Evolutionary conservation across 2,797 vertebrate genomes (phyloP).

Genomic region (Acanthiza pusilla): DNA sequence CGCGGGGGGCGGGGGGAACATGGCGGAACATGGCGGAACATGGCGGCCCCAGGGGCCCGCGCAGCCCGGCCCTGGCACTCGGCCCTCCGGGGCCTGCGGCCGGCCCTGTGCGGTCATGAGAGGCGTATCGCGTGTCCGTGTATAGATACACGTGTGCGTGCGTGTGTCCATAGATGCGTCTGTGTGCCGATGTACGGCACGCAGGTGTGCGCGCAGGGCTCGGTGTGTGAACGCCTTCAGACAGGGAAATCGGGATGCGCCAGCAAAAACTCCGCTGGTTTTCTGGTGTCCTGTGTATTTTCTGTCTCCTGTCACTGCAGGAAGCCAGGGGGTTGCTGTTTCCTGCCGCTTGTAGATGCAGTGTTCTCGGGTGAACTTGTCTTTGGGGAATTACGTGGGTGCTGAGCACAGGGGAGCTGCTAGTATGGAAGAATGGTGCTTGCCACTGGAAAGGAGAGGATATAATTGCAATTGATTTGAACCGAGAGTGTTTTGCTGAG

Average conservation of each 20-base stretch:
- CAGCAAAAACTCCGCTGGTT: fast-evolving
- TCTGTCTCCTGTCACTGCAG: background rate
- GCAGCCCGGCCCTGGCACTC: no score
- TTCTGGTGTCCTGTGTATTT: background rate
- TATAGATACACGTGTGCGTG: fast-evolving
- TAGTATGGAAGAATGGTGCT: no score
- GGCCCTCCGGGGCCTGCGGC: background rate
- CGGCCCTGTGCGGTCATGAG: fast-evolving
- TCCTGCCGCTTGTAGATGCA: background rate
- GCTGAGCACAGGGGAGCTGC: background rate
- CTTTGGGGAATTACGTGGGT: fast-evolving
- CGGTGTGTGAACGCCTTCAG: background rate
- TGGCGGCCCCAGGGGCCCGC: background rate
- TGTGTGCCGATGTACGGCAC: fast-evolving
- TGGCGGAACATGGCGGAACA: no score
- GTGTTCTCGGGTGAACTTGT: background rate
- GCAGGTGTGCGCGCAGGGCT: no score
- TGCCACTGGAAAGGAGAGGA: background rate
- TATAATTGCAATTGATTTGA: background rate
- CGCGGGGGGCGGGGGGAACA: no score
- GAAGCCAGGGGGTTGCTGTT: background rate
- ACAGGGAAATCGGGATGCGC: fast-evolving
- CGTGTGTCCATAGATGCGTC: fast-evolving
- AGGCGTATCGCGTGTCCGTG: background rate
- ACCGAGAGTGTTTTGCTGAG: fast-evolving